These are phyloP conservation scores for Halcyon malimbica DNA, from an alignment of 2,113 vertebrate species.

Conservation along the genomic window DNA sequence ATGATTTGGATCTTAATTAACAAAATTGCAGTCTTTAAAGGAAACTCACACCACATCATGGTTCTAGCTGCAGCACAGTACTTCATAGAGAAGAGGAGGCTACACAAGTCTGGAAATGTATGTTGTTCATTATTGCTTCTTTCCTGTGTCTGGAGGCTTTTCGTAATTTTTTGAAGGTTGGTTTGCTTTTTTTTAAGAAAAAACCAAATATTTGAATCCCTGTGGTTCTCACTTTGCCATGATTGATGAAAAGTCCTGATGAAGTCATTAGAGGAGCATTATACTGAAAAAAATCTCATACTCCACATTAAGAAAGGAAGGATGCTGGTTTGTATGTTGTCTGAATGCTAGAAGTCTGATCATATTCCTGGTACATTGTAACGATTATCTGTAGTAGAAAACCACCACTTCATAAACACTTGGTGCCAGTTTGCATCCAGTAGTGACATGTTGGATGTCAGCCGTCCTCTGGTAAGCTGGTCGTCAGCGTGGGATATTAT, in stretches of 20 bases:
- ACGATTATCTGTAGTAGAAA: not conserved
- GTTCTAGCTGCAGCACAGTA: not conserved
- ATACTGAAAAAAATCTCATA: not conserved
- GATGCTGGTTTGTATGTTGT: not conserved
- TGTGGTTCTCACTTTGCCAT: not conserved
- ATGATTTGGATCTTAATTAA: not conserved
- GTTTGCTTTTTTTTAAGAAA: not conserved
- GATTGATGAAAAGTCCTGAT: not conserved
- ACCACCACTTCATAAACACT: not conserved
- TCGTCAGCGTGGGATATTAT: accelerated
- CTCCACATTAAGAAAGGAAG: not conserved
- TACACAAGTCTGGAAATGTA: not conserved
- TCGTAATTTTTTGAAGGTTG: not conserved
- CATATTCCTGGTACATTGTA: not conserved
- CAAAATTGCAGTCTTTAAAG: not conserved
- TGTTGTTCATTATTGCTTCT: not conserved
- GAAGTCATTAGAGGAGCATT: not conserved
- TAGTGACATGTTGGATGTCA: not conserved
- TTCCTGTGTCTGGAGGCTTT: not conserved
- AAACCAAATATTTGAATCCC: not conserved
- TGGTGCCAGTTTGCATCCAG: accelerated
- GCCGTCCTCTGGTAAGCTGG: not conserved
- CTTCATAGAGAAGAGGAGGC: not conserved
- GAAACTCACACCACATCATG: not conserved
- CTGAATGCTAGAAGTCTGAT: not conserved